phyloP scores from a whole-genome alignment of 2,888 invertebrate species.

The Therioaphis trifolii region DNA sequence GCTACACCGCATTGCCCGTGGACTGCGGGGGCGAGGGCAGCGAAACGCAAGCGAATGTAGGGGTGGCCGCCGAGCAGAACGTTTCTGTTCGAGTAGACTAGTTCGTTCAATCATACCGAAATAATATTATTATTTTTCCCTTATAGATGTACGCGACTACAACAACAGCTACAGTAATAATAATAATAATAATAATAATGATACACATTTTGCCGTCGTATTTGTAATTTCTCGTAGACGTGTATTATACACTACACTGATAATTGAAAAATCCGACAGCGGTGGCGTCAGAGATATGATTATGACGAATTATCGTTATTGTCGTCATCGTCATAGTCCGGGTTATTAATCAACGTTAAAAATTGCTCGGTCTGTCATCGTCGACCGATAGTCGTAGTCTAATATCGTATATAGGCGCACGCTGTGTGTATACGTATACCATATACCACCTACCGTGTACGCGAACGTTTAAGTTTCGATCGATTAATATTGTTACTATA shows the following conservation, averaged over 20 bases:
- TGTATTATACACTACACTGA: background rate
- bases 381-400: background rate
- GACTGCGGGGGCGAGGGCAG: background rate
- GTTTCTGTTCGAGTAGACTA: background rate
- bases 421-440: background rate
- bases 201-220: background rate
- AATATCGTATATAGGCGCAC: no score
- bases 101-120: slow-evolving; percentile 3
- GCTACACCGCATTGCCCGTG: background rate
- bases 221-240: background rate
- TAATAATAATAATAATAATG: no score
- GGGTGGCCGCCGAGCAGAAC: background rate
- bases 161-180: no score
- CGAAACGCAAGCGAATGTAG: background rate
- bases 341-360: slow-evolving; percentile 30
- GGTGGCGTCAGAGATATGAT: background rate
- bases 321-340: background rate
- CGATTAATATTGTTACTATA: background rate
- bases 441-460: background rate
- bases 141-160: no score
- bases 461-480: background rate
- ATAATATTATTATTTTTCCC: background rate
- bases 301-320: slow-evolving; percentile 40
- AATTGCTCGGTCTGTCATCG: background rate
- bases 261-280: slow-evolving; percentile 35